Evolutionary conservation across 2,888 invertebrate species (phyloP).

Genomic region (Drosophila macrothrix): DNA sequence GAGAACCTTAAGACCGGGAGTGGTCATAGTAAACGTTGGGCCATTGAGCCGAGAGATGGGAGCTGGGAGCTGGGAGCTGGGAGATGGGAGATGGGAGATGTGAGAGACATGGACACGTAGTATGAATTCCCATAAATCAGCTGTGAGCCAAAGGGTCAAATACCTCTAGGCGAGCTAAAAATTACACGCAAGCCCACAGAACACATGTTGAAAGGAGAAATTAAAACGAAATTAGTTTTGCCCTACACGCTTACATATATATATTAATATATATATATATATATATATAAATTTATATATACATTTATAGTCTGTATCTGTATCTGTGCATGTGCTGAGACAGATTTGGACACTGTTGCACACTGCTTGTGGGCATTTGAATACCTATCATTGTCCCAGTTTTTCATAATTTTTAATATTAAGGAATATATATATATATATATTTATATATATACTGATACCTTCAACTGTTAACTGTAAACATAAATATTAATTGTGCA

Average conservation of each 20-base stretch:
- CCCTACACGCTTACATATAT: slow-evolving; percentile 54
- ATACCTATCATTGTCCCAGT: too few relatives aligned
- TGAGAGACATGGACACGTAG: slow-evolving; percentile 66
- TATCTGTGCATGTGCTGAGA: slow-evolving; percentile 16
- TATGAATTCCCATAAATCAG: slow-evolving; percentile 81
- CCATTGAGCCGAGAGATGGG: slow-evolving; percentile 27
- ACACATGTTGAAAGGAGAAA: slow-evolving; percentile 78
- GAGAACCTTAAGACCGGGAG: slow-evolving; percentile 27
- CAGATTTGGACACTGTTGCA: slow-evolving; percentile 7
- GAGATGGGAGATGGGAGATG: slow-evolving; percentile 12
- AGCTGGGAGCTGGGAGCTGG: slow-evolving; percentile 21
- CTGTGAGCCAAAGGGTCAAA: slow-evolving; percentile 81
- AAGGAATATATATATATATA: too few relatives aligned
- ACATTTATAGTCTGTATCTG: slow-evolving; percentile 4
- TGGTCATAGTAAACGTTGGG: slow-evolving; percentile 15
- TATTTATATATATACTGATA: not conserved
- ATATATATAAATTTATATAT: slow-evolving; percentile 14
- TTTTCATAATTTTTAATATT: not conserved
- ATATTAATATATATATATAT: slow-evolving; percentile 11
- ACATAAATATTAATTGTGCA: not conserved
- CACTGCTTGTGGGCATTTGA: not conserved
- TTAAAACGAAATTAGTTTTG: slow-evolving; percentile 78
- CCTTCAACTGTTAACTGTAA: not conserved
- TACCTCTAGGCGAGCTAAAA: slow-evolving; percentile 72
- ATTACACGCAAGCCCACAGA: slow-evolving; percentile 70